Percentiles rank a stretch among this genome's conserved stretches.
Evolutionary conservation across 2,113 vertebrate genomes (phyloP).

Genomic region (Amblyopsis rosae): DNA sequence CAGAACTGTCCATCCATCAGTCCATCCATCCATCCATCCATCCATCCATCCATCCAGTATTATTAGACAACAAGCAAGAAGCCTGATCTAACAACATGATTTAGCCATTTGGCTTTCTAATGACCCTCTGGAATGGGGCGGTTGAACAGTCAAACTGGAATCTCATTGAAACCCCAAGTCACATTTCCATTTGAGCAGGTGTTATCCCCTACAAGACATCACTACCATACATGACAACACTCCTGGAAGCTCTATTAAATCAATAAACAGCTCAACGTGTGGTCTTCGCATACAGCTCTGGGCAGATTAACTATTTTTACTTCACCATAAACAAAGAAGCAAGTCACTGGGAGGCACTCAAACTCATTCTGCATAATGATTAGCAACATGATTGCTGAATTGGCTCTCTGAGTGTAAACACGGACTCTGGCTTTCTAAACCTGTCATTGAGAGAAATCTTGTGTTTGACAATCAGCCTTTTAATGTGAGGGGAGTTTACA

Average conservation of each 20-base stretch:
- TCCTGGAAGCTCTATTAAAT: constrained; percentile 9
- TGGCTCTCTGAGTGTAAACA: constrained; percentile 12
- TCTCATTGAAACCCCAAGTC: constrained; percentile 33
- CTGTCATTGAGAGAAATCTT: constrained; percentile 19
- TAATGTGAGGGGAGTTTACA: constrained; percentile 3
- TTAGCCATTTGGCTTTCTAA: constrained; percentile 34
- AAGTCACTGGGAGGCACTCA: neutral
- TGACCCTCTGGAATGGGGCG: constrained; percentile 30
- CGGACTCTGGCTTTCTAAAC: constrained; percentile 3
- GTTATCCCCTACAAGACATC: constrained; percentile 37
- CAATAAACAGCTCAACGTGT: constrained; percentile 26
- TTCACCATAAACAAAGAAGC: constrained; percentile 25
- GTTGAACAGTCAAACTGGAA: constrained; percentile 15
- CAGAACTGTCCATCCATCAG: neutral
- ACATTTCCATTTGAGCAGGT: constrained; percentile 35
- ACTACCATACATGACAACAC: constrained; percentile 21
- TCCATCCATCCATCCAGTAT: constrained; percentile 6
- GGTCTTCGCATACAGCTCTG: constrained; percentile 11
- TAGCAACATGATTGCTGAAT: constrained; percentile 1
- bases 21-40: no score
- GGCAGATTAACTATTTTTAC: constrained; percentile 7
- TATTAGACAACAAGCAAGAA: constrained; percentile 51
- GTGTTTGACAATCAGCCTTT: constrained; percentile 18
- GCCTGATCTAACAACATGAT: constrained; percentile 57
- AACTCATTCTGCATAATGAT: constrained; percentile 21